A percentile compares a stretch with the other conserved stretches of the same genome.
phyloP scores from a whole-genome alignment of 2,797 vertebrate genomes.

The Acanthurus lineatus region DNA sequence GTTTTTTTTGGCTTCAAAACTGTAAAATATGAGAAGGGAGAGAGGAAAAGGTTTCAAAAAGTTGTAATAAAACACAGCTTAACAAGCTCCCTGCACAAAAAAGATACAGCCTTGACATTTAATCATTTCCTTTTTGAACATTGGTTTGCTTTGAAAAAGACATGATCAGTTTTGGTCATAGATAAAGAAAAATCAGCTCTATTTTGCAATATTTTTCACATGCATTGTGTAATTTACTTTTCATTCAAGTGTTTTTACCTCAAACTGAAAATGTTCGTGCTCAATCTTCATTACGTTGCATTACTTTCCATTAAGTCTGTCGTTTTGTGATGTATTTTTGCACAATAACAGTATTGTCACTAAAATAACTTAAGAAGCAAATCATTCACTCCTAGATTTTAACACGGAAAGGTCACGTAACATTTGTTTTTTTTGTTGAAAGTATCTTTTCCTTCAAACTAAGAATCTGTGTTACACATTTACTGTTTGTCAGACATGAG shows the following conservation, averaged over 20 bases:
- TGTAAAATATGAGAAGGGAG: conserved; percentile 18
- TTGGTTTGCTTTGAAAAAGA: not conserved
- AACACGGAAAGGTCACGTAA: not conserved
- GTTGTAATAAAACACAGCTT: not conserved
- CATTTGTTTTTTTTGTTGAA: not conserved
- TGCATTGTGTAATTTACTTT: not conserved
- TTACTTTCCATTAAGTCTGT: not conserved
- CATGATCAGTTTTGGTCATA: not conserved
- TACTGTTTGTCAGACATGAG: not conserved
- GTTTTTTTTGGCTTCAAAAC: conserved; percentile 26
- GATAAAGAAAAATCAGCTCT: not conserved
- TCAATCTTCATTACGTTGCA: not conserved
- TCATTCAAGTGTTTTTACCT: not conserved
- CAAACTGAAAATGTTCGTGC: not conserved
- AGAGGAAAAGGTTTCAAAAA: conserved; percentile 2
- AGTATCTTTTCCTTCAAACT: not conserved
- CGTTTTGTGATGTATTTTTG: not conserved
- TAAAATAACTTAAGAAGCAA: not conserved
- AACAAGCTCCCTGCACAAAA: not conserved
- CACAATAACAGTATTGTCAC: not conserved
- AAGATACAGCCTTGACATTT: not conserved
- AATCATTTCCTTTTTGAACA: not conserved
- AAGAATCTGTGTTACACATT: not conserved
- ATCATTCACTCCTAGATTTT: not conserved
- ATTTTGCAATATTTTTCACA: no score